Conservation (phyloP, 2,113 vertebrate genomes). For the Xenopus laevis region DNA sequence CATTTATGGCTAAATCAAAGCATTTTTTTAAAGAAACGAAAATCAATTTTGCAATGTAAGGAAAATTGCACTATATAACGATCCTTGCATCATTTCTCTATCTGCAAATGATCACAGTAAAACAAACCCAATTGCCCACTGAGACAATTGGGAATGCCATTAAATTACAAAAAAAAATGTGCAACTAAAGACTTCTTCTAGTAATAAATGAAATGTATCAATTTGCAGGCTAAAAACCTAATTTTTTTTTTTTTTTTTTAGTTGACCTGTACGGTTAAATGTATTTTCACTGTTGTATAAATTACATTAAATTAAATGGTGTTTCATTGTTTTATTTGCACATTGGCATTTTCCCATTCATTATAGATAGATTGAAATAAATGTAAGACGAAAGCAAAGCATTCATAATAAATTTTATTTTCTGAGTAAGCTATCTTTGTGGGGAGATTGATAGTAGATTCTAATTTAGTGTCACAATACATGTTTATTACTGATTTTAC, state of each 20-base stretch:
- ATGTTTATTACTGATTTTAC: too few species aligned
- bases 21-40: neutral
- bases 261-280: neutral
- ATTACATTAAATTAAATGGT: neutral
- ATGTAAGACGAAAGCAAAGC: too few species aligned
- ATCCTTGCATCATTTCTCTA: conserved; percentile 17
- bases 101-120: conserved; percentile 30
- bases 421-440: too few species aligned
- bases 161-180: neutral
- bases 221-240: neutral
- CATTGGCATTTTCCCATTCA: too few species aligned
- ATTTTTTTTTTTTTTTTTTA: neutral
- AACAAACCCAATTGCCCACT: conserved; percentile 24
- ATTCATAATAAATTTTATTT: too few species aligned
- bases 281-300: neutral
- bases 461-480: too few species aligned
- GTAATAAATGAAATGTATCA: neutral
- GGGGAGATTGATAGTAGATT: too few species aligned
- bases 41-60: conserved; percentile 27
- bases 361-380: too few species aligned
- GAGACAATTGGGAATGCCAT: conserved; percentile 2
- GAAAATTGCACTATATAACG: conserved; percentile 13
- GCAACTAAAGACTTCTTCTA: neutral
- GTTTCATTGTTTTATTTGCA: too few species aligned
- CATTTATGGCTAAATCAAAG: conserved; percentile 15